Evolutionary conservation across 2,888 invertebrate species (phyloP).

Genomic region (Leptopilina syphax): DNA sequence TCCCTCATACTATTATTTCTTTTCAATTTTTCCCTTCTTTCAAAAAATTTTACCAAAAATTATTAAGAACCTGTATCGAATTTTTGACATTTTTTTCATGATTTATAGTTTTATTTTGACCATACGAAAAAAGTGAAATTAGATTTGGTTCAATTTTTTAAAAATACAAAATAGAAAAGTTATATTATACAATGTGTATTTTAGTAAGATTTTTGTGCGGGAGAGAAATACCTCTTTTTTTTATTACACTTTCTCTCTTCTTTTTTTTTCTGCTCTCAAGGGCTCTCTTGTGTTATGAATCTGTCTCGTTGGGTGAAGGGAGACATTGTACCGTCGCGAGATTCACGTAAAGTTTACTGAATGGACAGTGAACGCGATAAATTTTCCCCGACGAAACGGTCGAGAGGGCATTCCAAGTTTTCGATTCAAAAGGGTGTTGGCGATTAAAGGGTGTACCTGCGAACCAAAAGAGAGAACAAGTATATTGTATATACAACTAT

Average conservation of each 20-base stretch:
- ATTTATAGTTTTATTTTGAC: not conserved
- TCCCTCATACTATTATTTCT: not conserved
- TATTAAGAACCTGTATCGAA: slow-evolving; percentile 20
- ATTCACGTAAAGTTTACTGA: slow-evolving; percentile 50
- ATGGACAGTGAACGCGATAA: slow-evolving; percentile 70
- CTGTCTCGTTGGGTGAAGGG: slow-evolving; percentile 53
- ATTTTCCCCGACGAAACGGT: slow-evolving; percentile 63
- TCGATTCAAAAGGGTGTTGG: slow-evolving; percentile 69
- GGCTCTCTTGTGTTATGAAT: slow-evolving; percentile 23
- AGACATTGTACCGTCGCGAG: slow-evolving; percentile 56
- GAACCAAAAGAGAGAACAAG: no score
- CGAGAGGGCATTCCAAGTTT: slow-evolving; percentile 66
- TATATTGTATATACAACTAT: no score
- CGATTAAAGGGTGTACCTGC: slow-evolving; percentile 26
- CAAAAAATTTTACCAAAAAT: slow-evolving; percentile 16
- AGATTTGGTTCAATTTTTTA: not conserved
- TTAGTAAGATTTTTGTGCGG: slow-evolving; percentile 2
- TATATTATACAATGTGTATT: not conserved
- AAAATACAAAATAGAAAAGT: no score
- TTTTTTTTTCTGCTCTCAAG: no score
- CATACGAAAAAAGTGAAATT: not conserved
- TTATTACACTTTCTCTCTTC: slow-evolving; percentile 2
- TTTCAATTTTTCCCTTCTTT: not conserved
- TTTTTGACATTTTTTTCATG: not conserved
- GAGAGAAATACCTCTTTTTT: slow-evolving; percentile 20